Percentiles rank a stretch among this genome's conserved stretches.
Conservation (phyloP, 2,113 vertebrate species). For the Menidia beryllina region DNA sequence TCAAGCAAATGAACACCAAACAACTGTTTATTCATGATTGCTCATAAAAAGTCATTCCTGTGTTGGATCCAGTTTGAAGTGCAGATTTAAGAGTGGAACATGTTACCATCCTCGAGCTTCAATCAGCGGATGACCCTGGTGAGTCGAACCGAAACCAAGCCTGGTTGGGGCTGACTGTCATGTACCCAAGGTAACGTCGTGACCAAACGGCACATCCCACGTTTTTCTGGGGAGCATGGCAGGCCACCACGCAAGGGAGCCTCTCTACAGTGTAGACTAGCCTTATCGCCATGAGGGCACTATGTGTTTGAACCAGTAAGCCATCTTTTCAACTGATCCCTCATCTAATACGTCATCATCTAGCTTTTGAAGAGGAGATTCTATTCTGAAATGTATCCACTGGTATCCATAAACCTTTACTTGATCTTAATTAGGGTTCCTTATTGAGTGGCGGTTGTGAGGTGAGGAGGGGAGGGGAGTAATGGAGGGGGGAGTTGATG, state of each 20-base stretch:
- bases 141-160: conserved; percentile 82
- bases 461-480: too few species aligned
- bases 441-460: too few species aligned
- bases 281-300: conserved; percentile 67
- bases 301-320: conserved; percentile 61
- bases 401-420: too few species aligned
- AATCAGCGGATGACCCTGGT: conserved; percentile 6
- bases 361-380: not conserved
- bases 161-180: conserved; percentile 99
- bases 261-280: conserved; percentile 91
- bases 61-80: conserved; percentile 6
- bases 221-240: conserved; percentile 93
- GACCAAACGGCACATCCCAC: conserved; percentile 97
- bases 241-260: conserved; percentile 89
- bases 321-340: conserved; percentile 73
- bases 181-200: conserved; percentile 99
- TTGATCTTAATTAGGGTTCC: too few species aligned
- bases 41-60: conserved; percentile 17
- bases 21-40: not conserved
- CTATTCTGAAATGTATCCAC: not conserved
- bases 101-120: conserved; percentile 76
- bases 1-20: conserved; percentile 26
- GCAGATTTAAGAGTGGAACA: conserved; percentile 71
- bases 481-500: too few species aligned
- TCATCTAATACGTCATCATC: not conserved